phyloP scores from a whole-genome alignment of 2,797 vertebrate species.

The Sebastes trivittatus region DNA sequence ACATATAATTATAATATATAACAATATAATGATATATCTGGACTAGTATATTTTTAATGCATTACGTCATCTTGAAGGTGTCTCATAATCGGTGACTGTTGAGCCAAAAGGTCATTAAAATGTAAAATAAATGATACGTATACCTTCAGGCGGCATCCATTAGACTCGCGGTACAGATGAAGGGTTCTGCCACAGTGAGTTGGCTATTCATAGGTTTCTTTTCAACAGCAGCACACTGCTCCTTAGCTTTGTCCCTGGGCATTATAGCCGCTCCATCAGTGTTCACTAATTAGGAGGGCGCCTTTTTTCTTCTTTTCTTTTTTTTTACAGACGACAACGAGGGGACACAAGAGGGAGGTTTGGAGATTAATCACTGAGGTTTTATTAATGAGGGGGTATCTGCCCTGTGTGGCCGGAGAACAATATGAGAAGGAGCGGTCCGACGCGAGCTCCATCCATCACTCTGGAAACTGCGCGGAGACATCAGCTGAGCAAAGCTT shows the following conservation, averaged over 20 bases:
- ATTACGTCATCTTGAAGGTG: background rate
- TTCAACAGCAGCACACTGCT: slow-evolving; percentile 13
- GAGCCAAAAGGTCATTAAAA: background rate
- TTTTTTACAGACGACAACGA: slow-evolving; percentile 52
- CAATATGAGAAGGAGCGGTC: slow-evolving; percentile 64
- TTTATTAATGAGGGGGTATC: slow-evolving; percentile 75
- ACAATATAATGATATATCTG: background rate
- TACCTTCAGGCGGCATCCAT: background rate
- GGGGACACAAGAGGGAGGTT: slow-evolving; percentile 53
- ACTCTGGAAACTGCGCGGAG: slow-evolving; percentile 41
- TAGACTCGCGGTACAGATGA: background rate
- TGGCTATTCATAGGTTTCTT: slow-evolving; percentile 36
- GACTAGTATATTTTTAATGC: background rate
- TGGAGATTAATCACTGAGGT: slow-evolving; percentile 72
- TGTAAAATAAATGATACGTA: background rate
- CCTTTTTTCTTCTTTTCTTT: slow-evolving; percentile 28
- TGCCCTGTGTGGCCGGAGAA: slow-evolving; percentile 64
- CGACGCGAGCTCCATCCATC: slow-evolving; percentile 63
- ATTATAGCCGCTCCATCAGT: slow-evolving; percentile 60
- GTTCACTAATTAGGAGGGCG: slow-evolving; percentile 73
- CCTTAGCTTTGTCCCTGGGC: slow-evolving; percentile 28
- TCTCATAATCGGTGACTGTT: background rate
- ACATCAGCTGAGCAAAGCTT: slow-evolving; percentile 37
- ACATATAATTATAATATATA: background rate
- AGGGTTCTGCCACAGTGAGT: slow-evolving; percentile 2